Conservation (phyloP, 1,140 invertebrate genomes). For the Drosophila ohnishii region DNA sequence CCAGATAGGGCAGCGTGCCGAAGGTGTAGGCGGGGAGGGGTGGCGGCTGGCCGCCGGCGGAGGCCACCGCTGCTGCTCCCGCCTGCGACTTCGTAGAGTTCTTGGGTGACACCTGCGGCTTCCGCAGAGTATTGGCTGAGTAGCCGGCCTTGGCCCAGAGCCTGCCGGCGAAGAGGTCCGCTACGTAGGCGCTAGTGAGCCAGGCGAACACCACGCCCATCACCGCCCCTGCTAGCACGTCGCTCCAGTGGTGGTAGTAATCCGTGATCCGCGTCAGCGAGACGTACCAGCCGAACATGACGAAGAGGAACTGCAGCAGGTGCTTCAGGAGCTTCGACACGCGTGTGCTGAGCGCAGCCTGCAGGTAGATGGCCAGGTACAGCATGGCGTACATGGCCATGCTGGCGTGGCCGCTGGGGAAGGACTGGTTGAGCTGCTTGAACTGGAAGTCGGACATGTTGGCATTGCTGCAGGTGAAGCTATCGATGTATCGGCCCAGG, state of each 20-base stretch:
- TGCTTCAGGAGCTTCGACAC: constrained; percentile 90
- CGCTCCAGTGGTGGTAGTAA: constrained; percentile 96
- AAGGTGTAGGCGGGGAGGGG: constrained; percentile 75
- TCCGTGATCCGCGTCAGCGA: constrained; percentile 94
- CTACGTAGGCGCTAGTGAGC: constrained; percentile 83
- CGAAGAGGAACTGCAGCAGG: constrained; percentile 88
- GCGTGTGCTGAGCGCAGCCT: constrained; percentile 88
- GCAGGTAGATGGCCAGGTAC: constrained; percentile 92
- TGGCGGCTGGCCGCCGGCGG: constrained; percentile 28
- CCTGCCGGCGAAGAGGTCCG: constrained; percentile 66
- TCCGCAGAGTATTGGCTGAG: constrained; percentile 58
- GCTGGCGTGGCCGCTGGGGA: constrained; percentile 92
- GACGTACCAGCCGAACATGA: constrained; percentile 91
- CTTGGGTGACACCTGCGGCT: constrained; percentile 65
- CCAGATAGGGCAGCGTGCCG: constrained; percentile 72
- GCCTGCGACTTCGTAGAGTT: constrained; percentile 57
- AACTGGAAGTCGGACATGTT: constrained; percentile 84
- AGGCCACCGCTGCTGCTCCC: constrained; percentile 14
- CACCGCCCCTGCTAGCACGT: constrained; percentile 85
- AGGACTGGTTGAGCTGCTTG: constrained; percentile 90
- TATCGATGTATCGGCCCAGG: constrained; percentile 86
- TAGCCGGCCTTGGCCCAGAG: constrained; percentile 55
- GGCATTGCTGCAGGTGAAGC: constrained; percentile 86
- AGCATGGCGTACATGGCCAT: constrained; percentile 91
- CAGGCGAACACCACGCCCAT: constrained; percentile 85